These are phyloP conservation scores for Loxodonta africana DNA, from an alignment of 2,113 vertebrate species.

Conservation along the genomic window DNA sequence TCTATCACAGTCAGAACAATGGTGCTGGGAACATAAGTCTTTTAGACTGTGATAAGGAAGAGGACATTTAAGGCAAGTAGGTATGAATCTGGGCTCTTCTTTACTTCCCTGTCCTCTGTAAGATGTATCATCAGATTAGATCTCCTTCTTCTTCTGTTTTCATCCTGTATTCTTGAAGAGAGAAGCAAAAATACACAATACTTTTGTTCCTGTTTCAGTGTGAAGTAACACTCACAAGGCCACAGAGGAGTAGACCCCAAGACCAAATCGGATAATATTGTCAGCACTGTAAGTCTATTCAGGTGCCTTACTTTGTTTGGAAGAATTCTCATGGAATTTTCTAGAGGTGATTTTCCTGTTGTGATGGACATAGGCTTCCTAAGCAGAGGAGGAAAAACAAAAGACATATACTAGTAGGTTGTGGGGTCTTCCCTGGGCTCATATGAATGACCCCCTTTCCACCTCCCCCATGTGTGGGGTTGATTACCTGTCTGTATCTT, in stretches of 20 bases:
- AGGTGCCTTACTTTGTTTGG: not conserved
- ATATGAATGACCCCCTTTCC: not conserved
- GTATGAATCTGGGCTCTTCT: conserved; percentile 1
- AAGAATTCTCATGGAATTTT: not conserved
- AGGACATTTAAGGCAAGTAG: conserved; percentile 47
- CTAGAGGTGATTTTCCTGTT: not conserved
- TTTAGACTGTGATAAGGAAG: conserved; percentile 51
- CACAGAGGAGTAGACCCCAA: not conserved
- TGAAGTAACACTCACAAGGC: not conserved
- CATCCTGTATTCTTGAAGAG: conserved; percentile 53
- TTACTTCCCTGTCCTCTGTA: conserved; percentile 6
- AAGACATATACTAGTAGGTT: not conserved
- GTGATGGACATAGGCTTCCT: not conserved
- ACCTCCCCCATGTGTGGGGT: too few species aligned
- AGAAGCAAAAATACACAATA: conserved; percentile 22
- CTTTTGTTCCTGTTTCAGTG: not conserved
- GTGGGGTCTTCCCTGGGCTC: not conserved
- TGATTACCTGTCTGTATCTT: not conserved
- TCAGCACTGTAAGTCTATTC: not conserved
- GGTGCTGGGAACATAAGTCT: conserved; percentile 11
- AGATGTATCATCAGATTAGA: not conserved
- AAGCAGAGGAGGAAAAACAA: not conserved
- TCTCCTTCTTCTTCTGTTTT: conserved; percentile 55
- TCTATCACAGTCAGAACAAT: not conserved
- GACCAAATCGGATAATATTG: not conserved